Evolutionary conservation across 2,113 vertebrate species (phyloP).

Genomic region (Mobula hypostoma): DNA sequence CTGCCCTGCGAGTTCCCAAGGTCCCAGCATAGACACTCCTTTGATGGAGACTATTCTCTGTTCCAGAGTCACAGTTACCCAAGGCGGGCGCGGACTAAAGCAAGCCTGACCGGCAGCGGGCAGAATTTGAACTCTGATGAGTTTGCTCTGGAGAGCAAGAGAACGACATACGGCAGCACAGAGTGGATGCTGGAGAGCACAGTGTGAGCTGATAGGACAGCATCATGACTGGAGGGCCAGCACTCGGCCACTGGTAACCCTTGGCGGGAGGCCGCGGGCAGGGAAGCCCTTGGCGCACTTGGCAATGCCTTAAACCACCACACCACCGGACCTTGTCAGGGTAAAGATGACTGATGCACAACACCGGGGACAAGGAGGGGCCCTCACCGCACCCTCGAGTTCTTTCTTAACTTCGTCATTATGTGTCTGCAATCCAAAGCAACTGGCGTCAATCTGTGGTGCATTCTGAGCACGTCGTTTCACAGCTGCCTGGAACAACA

Average conservation of each 20-base stretch:
- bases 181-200: slow-evolving; percentile 97
- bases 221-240: slow-evolving; percentile 67
- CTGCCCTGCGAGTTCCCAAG: slow-evolving; percentile 69
- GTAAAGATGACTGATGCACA: neutral
- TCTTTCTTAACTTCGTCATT: neutral
- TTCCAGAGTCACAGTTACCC: slow-evolving; percentile 96
- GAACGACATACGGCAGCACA: slow-evolving; percentile 84
- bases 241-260: slow-evolving; percentile 40
- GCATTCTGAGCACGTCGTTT: neutral
- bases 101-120: slow-evolving; percentile 81
- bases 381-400: neutral
- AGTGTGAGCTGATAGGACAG: slow-evolving; percentile 65
- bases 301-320: slow-evolving; percentile 53
- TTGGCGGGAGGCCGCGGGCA: neutral
- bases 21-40: slow-evolving; percentile 81
- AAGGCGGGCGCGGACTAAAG: slow-evolving; percentile 78
- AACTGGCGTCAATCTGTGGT: neutral
- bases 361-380: too few relatives aligned
- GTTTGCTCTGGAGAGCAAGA: slow-evolving; percentile 62
- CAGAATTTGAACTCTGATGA: slow-evolving; percentile 63
- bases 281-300: slow-evolving; percentile 41
- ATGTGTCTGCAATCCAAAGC: neutral
- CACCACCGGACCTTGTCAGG: neutral
- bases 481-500: neutral
- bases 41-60: slow-evolving; percentile 82